phyloP scores from a whole-genome alignment of 1,140 invertebrate genomes.

The Bombus confusus region DNA sequence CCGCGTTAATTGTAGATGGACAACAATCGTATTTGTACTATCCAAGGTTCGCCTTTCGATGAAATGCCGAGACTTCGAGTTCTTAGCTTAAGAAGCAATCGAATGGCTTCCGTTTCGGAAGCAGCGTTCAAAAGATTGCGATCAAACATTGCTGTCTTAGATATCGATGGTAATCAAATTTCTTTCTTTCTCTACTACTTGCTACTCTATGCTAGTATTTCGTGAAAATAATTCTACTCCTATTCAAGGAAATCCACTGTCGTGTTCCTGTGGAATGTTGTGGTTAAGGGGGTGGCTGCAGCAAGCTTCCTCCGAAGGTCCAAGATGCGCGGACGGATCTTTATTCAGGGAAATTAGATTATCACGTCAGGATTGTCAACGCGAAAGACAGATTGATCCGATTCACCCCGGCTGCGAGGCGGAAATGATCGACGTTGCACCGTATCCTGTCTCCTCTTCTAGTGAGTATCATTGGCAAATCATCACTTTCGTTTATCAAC shows the following conservation, averaged over 20 bases:
- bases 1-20: conserved; percentile 82
- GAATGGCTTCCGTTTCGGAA: conserved; percentile 89
- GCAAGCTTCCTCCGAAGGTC: conserved; percentile 87
- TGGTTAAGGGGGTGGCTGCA: conserved; percentile 92
- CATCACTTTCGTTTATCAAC: not conserved
- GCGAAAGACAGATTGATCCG: conserved; percentile 82
- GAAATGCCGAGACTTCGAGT: conserved; percentile 91
- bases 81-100: conserved; percentile 90
- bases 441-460: conserved; percentile 72
- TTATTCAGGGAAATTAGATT: conserved; percentile 88
- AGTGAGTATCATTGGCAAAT: conserved; percentile 60
- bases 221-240: conserved; percentile 3
- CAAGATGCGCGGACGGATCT: conserved; percentile 89
- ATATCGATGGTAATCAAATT: conserved; percentile 89
- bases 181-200: not conserved
- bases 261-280: conserved; percentile 90
- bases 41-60: conserved; percentile 89
- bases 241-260: conserved; percentile 88
- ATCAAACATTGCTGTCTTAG: conserved; percentile 91
- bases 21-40: conserved; percentile 88
- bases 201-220: not conserved
- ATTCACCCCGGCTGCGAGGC: conserved; percentile 86
- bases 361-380: conserved; percentile 86
- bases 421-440: conserved; percentile 83
- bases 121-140: conserved; percentile 88